Percentiles rank a stretch among this genome's conserved stretches.
Evolutionary conservation across 2,888 invertebrate species (phyloP).

Genomic region (Drosophila mercatorum): DNA sequence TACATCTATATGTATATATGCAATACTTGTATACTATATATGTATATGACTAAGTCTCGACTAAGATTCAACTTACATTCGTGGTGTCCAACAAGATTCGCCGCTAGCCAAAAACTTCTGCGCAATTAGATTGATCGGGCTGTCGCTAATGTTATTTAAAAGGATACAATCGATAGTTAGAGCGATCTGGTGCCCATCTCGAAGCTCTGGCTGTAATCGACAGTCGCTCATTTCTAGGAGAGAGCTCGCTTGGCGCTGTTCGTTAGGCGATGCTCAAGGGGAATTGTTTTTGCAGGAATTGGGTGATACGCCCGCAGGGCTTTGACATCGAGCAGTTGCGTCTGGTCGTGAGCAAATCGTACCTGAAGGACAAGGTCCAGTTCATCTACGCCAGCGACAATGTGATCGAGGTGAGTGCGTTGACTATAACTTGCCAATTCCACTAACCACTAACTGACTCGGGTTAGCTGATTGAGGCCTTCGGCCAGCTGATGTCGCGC

Average conservation of each 20-base stretch:
- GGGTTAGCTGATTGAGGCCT: slow-evolving; percentile 39
- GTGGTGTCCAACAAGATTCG: neutral
- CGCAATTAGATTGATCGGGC: neutral
- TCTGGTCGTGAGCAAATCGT: slow-evolving; percentile 7
- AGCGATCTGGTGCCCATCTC: neutral
- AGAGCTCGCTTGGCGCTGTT: neutral
- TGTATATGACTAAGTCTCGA: neutral
- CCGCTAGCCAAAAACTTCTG: neutral
- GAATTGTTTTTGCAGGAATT: neutral
- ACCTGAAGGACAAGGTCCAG: slow-evolving; percentile 18
- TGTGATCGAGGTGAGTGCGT: slow-evolving; percentile 44
- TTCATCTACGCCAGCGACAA: slow-evolving; percentile 53
- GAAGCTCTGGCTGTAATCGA: neutral
- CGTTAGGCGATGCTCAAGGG: neutral
- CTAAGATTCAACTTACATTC: neutral
- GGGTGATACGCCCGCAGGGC: slow-evolving; percentile 57
- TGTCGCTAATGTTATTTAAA: neutral
- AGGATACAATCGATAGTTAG: neutral
- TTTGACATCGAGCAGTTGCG: slow-evolving; percentile 57
- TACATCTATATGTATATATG: neutral
- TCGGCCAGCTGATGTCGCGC: slow-evolving; percentile 38
- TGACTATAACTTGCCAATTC: no score
- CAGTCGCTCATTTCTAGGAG: neutral
- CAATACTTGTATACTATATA: neutral
- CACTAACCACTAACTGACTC: neutral